Conservation (phyloP, 2,113 vertebrate genomes). For the Urocolius indicus region DNA sequence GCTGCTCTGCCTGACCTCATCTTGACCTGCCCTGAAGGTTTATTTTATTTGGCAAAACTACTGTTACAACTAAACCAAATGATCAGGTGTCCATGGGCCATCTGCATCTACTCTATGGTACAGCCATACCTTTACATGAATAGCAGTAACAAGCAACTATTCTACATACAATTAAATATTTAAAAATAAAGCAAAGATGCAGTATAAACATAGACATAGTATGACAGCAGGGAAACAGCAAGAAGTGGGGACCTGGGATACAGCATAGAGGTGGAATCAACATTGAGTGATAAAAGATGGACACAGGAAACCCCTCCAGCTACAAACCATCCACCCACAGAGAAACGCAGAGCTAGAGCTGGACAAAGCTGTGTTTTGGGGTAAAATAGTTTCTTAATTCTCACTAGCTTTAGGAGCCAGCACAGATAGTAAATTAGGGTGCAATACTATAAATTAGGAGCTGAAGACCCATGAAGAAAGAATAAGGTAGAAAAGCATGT, state of each 20-base stretch:
- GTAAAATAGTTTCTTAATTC: neutral
- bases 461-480: neutral
- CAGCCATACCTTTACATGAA: neutral
- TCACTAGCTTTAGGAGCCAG: neutral
- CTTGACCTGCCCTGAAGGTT: too few species aligned
- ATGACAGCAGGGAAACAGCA: neutral
- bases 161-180: accelerated
- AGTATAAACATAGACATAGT: accelerated
- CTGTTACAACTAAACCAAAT: neutral
- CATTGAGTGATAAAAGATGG: neutral
- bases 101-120: neutral
- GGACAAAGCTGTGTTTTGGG: accelerated
- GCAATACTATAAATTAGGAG: neutral
- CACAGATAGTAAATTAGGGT: accelerated
- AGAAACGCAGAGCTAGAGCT: neutral
- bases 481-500: neutral
- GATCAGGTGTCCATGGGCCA: neutral
- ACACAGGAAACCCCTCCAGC: neutral
- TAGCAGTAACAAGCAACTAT: neutral
- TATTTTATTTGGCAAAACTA: too few species aligned
- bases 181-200: neutral
- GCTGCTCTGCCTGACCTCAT: too few species aligned
- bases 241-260: neutral
- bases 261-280: neutral
- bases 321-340: accelerated